These are phyloP conservation scores for Buphagus erythrorhynchus DNA, from an alignment of 2,797 vertebrate genomes.

Conservation along the genomic window DNA sequence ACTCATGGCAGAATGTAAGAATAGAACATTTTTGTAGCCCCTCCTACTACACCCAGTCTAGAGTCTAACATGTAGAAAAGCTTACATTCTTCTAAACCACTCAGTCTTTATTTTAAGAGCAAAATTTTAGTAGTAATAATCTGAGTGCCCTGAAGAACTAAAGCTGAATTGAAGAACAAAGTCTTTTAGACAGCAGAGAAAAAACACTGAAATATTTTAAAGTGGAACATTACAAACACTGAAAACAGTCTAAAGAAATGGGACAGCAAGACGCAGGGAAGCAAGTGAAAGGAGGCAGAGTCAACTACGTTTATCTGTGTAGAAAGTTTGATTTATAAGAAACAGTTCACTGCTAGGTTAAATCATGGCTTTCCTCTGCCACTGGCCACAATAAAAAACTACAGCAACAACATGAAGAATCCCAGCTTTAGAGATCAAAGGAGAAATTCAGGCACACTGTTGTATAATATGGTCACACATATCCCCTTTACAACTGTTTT, in stretches of 20 bases:
- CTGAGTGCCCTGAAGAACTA: not conserved
- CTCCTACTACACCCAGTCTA: not conserved
- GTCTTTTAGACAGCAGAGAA: not conserved
- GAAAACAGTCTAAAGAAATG: slow-evolving; percentile 24
- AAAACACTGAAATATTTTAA: not conserved
- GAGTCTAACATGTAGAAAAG: not conserved
- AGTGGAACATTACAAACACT: not conserved
- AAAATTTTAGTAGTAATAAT: not conserved
- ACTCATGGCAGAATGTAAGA: not conserved
- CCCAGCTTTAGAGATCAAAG: not conserved
- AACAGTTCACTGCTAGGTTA: not conserved
- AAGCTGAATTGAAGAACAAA: not conserved
- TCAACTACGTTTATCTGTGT: not conserved
- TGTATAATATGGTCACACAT: not conserved
- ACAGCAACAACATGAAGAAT: not conserved
- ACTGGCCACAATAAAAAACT: not conserved
- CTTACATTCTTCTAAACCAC: not conserved
- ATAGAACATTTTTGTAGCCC: not conserved
- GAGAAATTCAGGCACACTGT: not conserved
- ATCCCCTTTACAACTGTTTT: not conserved
- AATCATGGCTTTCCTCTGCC: not conserved
- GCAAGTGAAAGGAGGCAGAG: not conserved
- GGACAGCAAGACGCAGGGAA: not conserved
- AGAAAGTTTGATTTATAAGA: not conserved
- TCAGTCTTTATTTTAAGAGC: not conserved